Percentiles rank a stretch among this genome's conserved stretches.
Evolutionary conservation across 2,113 vertebrate species (phyloP).

Genomic region (Sinosuthora webbiana): DNA sequence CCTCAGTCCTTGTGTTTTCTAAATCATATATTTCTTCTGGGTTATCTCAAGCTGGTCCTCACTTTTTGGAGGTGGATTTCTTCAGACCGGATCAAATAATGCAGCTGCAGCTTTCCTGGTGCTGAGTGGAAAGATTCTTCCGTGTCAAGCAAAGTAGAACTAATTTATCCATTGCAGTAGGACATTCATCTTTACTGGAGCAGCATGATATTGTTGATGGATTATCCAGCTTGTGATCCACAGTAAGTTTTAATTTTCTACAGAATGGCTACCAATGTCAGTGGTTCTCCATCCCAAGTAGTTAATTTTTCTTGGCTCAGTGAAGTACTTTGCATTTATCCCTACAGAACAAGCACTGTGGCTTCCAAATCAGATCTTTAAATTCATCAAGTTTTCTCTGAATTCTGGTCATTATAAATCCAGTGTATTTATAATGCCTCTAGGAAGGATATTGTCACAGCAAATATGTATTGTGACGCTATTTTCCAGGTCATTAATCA

Average conservation of each 20-base stretch:
- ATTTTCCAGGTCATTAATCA: neutral
- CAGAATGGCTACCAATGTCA: neutral
- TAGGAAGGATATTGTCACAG: neutral
- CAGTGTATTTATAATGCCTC: neutral
- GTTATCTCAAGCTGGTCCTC: neutral
- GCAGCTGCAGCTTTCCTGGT: neutral
- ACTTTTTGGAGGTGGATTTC: neutral
- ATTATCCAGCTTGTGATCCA: neutral
- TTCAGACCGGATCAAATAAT: neutral
- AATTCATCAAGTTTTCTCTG: neutral
- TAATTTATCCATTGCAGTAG: neutral
- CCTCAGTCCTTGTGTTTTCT: neutral
- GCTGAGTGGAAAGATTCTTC: neutral
- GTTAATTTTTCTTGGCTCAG: neutral
- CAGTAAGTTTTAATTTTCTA: constrained; percentile 13
- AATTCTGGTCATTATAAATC: neutral
- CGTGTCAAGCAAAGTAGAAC: neutral
- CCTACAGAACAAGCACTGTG: neutral
- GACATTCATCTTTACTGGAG: neutral
- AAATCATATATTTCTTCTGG: neutral
- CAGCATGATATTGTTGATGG: neutral
- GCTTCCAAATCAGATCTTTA: neutral
- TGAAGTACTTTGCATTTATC: neutral
- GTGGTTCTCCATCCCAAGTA: neutral
- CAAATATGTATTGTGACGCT: neutral